phyloP scores from a whole-genome alignment of 2,113 vertebrate genomes.

The Elanus axillaris region DNA sequence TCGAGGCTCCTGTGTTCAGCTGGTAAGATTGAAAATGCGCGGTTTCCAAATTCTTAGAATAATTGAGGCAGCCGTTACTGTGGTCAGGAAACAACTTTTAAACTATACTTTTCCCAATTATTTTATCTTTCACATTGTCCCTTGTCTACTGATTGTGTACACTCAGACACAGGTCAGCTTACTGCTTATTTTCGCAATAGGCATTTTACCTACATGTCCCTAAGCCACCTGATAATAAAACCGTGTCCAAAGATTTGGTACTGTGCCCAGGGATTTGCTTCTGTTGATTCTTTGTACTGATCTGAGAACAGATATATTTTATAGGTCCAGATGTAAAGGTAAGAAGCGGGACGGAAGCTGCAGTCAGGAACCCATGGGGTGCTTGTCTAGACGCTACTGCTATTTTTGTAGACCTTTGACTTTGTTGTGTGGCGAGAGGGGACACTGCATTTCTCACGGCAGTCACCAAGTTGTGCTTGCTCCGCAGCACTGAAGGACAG shows the following conservation, averaged over 20 bases:
- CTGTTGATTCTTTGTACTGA: background rate
- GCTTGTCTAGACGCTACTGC: background rate
- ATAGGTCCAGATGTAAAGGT: background rate
- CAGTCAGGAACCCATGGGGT: background rate
- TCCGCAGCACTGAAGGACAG: conserved; percentile 94
- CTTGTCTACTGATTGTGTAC: background rate
- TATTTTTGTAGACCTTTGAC: background rate
- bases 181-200: too few species aligned
- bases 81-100: background rate
- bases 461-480: conserved; percentile 18
- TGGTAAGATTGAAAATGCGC: background rate
- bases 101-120: background rate
- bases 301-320: background rate
- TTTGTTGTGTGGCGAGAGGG: background rate
- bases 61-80: background rate
- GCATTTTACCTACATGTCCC: background rate
- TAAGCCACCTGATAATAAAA: background rate
- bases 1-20: background rate
- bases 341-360: background rate
- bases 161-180: background rate
- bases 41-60: background rate
- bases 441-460: background rate
- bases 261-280: background rate
- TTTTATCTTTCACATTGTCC: background rate
- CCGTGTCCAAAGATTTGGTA: rapidly evolving